Base-by-base conservation (phyloP, 2,888 invertebrate species). In the Hymenopus coronatus region DNA sequence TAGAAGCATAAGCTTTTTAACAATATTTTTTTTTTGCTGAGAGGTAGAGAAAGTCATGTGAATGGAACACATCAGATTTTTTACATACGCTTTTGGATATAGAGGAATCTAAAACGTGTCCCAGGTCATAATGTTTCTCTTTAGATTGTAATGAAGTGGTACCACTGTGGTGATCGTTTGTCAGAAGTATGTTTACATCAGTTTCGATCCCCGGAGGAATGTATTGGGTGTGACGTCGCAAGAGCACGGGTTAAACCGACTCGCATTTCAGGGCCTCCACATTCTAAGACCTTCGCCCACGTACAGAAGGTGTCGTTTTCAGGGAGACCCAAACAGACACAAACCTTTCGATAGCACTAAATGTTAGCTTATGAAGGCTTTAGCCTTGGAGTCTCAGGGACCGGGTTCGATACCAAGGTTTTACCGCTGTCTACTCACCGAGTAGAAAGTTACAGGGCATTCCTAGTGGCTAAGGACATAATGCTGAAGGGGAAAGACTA, bases 291-390 rank as follows among this genome's bases (percentile, higher is more conserved):
- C 54, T 70, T 70, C 54, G 54, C 20, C 54, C 54, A 40, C 12
- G 54, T 70, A 70, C 54, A 70, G 54, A 70, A 70, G 54, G 54
- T 70, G 54, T 70, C 54, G 54, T 70, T 70, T 70, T 70, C 54
- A 70, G 54, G 54, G 54, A 70, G 54, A 70, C 54, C 54, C 54
- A 70, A 70, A 70, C 54, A 70, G 54, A 28, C 46, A 27, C 28
- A 40, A 54, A 85, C 85, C 85, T 85, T 85, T 85, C 85, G 14
- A 46, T 85, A 85, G 46, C 28, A 85, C 40, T 85, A 46, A 85
- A 85, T 54, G 85, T 85, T 85, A 28, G 12, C 46, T 33, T 7
- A 27, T 40, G 85, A 85, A 85, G 85, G 85, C 54, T 28, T 83
- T 6, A 85, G 40, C 85, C 85, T 85, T 85, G 85, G 27, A 54